phyloP scores from a whole-genome alignment of 2,113 vertebrate genomes.

The Cervus canadensis region DNA sequence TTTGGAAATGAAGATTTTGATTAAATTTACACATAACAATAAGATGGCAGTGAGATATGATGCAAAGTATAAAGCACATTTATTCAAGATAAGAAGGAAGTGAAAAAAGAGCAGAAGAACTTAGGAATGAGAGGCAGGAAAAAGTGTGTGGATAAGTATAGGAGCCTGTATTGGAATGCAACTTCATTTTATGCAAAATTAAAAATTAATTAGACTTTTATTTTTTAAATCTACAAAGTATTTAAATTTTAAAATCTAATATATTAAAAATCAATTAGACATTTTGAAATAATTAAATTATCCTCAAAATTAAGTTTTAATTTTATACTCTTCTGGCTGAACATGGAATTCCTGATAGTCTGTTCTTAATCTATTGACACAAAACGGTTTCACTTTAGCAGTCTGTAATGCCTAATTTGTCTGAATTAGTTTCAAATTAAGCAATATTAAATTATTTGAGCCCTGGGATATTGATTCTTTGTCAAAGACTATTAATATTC shows the following conservation, averaged over 20 bases:
- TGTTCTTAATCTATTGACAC: background rate
- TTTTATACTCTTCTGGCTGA: background rate
- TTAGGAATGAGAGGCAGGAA: background rate
- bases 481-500: background rate
- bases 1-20: background rate
- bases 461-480: background rate
- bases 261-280: background rate
- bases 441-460: background rate
- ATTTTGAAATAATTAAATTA: background rate
- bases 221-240: background rate
- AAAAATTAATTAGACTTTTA: background rate
- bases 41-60: background rate
- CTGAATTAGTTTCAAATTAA: background rate
- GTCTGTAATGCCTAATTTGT: background rate
- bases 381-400: background rate
- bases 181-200: background rate
- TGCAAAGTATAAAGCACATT: background rate
- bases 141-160: background rate
- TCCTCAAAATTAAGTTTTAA: background rate
- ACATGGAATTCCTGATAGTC: background rate
- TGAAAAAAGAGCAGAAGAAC: background rate
- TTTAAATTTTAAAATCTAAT: background rate
- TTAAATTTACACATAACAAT: background rate
- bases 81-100: background rate
- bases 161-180: background rate